Evolutionary conservation across 2,113 vertebrate genomes (phyloP).

Genomic region (Gadus chalcogrammus): DNA sequence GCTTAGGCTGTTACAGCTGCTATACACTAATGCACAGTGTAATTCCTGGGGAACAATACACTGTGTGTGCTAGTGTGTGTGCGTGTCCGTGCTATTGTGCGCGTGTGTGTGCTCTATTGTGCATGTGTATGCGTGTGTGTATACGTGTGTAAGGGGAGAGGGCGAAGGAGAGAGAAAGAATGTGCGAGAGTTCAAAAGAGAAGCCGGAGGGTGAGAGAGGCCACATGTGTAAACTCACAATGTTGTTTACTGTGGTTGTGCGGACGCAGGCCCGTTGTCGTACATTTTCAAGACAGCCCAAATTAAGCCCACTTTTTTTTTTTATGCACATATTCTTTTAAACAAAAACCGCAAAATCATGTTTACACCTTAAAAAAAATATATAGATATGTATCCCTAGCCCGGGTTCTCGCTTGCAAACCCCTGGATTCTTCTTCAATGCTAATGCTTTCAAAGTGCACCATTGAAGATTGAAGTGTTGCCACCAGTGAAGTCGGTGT

Average conservation of each 20-base stretch:
- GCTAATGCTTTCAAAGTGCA: no score
- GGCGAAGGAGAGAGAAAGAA: slow-evolving; percentile 14
- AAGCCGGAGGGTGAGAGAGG: slow-evolving; percentile 4
- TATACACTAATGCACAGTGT: slow-evolving; percentile 11
- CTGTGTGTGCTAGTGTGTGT: slow-evolving; percentile 20
- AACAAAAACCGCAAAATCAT: no score
- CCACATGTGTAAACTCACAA: slow-evolving; percentile 45
- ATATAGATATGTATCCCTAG: no score
- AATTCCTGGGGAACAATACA: slow-evolving; percentile 6
- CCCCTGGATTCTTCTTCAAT: no score
- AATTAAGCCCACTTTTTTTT: no score
- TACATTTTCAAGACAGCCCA: background rate
- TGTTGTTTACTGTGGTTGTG: slow-evolving; percentile 49
- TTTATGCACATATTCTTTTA: no score
- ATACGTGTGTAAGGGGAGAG: slow-evolving; percentile 5
- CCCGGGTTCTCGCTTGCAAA: no score
- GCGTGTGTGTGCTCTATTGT: slow-evolving; percentile 10
- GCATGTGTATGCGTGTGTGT: no score
- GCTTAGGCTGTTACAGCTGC: slow-evolving; percentile 28
- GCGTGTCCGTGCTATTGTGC: slow-evolving; percentile 18
- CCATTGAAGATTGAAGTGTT: no score
- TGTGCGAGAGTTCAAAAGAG: background rate
- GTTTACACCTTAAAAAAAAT: no score
- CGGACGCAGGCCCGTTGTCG: slow-evolving; percentile 43
- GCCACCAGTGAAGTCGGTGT: no score